Evolutionary conservation across 1,140 invertebrate genomes (phyloP).

Genomic region (Cyclina sinensis): DNA sequence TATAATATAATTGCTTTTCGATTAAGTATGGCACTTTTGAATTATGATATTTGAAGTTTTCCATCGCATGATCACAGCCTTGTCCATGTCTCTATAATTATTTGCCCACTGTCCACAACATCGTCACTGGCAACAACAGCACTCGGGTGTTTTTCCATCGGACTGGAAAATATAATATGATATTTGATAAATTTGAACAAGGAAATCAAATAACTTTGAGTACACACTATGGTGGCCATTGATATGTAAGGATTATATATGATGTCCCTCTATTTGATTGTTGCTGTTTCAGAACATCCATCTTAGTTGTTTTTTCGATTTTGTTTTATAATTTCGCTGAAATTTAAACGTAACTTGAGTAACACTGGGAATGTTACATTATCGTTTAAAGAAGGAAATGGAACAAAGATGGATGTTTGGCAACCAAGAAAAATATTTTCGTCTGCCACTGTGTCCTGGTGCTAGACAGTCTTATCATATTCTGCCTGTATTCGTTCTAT

Average conservation of each 20-base stretch:
- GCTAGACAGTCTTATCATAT: neutral
- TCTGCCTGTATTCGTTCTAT: neutral
- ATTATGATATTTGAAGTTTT: neutral
- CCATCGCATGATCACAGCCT: neutral
- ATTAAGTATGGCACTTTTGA: neutral
- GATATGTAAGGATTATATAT: neutral
- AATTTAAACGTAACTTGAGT: too few relatives aligned
- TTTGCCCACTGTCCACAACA: constrained; percentile 18
- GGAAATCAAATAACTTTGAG: too few relatives aligned
- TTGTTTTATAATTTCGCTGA: too few relatives aligned
- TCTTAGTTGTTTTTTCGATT: too few relatives aligned
- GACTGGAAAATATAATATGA: neutral
- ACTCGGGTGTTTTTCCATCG: neutral
- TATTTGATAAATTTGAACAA: neutral
- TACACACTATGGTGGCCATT: too few relatives aligned
- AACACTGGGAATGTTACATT: too few relatives aligned
- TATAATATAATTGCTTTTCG: too few relatives aligned
- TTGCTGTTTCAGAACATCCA: too few relatives aligned
- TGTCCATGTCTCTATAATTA: constrained; percentile 21
- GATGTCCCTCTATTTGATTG: neutral
- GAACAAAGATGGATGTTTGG: too few relatives aligned
- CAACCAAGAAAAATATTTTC: too few relatives aligned
- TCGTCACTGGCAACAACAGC: neutral
- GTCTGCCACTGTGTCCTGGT: too few relatives aligned
- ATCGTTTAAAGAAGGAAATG: too few relatives aligned